Conservation (phyloP, 64 coral and sea anemone species). For the Montipora cactus region DNA sequence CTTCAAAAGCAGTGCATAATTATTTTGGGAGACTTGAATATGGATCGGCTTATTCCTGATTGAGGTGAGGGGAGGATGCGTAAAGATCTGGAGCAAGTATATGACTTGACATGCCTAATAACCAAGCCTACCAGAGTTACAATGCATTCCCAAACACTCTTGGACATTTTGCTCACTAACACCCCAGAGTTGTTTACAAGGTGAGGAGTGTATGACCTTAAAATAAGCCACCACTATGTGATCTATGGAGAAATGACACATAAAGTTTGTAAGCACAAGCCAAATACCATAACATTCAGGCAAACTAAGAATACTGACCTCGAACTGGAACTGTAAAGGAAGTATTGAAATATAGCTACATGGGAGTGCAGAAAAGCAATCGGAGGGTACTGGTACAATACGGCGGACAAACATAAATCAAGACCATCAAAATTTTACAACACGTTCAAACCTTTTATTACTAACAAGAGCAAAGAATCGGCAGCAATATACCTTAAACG, state of each 20-base stretch:
- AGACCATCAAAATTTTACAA: conserved; percentile 32
- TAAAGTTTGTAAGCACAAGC: too few species aligned
- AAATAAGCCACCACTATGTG: conserved; percentile 31
- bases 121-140: not conserved
- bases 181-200: not conserved
- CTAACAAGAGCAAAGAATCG: conserved; percentile 32
- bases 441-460: conserved; percentile 52
- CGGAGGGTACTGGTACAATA: conserved; percentile 1
- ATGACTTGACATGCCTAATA: not conserved
- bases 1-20: too few species aligned
- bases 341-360: not conserved
- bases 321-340: conserved; percentile 2
- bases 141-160: not conserved
- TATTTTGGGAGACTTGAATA: too few species aligned
- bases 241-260: not conserved
- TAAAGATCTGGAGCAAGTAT: too few species aligned
- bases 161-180: too few species aligned
- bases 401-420: conserved; percentile 6
- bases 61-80: too few species aligned
- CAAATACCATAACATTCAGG: too few species aligned
- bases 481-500: not conserved
- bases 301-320: too few species aligned
- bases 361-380: too few species aligned
- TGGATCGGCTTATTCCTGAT: too few species aligned
- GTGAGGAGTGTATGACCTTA: conserved; percentile 15